phyloP scores from a whole-genome alignment of 2,888 invertebrate species.

The Himalopsyche japonica region DNA sequence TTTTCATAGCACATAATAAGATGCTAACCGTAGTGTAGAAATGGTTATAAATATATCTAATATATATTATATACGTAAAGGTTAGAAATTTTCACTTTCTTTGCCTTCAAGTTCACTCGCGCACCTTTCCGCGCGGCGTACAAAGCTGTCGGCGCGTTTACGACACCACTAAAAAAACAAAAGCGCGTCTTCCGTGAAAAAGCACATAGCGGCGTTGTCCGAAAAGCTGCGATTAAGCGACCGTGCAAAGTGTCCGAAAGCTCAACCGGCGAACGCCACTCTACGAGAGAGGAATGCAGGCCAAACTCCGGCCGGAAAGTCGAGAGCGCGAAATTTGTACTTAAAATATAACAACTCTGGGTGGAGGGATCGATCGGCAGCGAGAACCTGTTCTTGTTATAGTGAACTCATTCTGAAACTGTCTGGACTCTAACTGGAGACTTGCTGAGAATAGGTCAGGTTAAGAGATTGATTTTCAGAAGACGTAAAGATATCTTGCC shows the following conservation, averaged over 20 bases:
- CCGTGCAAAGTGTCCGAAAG: not conserved
- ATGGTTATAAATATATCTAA: too few species aligned
- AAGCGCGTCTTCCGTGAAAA: not conserved
- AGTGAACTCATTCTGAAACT: not conserved
- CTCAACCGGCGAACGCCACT: not conserved
- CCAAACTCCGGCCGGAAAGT: conserved; percentile 10
- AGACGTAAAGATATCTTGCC: too few species aligned
- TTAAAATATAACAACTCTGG: conserved; percentile 15
- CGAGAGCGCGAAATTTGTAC: conserved; percentile 21
- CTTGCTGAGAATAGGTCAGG: not conserved
- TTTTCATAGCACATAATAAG: too few species aligned
- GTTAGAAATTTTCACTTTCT: not conserved
- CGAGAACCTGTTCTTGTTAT: not conserved
- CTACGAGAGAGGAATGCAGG: not conserved
- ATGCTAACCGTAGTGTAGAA: too few species aligned
- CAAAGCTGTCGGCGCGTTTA: not conserved
- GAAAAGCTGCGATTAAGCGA: not conserved
- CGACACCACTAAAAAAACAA: not conserved
- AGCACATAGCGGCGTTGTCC: not conserved
- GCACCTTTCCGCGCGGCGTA: not conserved
- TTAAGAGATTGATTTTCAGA: not conserved
- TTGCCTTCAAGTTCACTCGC: not conserved
- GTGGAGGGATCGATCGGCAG: not conserved
- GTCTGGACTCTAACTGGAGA: not conserved
- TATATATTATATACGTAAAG: too few species aligned